These are phyloP conservation scores for Abscondita cerata DNA, from an alignment of 2,888 invertebrate genomes.

Conservation along the genomic window DNA sequence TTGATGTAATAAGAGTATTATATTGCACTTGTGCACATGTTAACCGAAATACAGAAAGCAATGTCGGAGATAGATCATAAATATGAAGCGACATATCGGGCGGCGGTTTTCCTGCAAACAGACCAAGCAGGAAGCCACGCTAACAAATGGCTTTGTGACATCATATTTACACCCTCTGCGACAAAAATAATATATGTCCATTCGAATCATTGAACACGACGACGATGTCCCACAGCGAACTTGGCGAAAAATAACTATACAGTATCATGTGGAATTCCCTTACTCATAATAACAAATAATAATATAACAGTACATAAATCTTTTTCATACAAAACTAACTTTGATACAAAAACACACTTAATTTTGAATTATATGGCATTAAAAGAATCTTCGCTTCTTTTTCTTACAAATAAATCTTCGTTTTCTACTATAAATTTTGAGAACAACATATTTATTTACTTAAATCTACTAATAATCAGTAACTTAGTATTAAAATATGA, in stretches of 20 bases:
- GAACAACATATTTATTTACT: not conserved
- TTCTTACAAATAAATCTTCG: not conserved
- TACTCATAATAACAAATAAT: conserved; percentile 35
- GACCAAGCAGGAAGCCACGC: conserved; percentile 54
- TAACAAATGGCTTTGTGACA: conserved; percentile 59
- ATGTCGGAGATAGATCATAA: conserved; percentile 47
- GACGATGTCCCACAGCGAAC: conserved; percentile 48
- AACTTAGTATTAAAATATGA: too few relatives aligned
- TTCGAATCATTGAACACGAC: conserved; percentile 58
- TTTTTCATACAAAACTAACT: conserved; percentile 12
- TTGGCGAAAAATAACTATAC: conserved; percentile 44
- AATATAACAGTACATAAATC: conserved; percentile 34
- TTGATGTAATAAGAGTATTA: conserved; percentile 9
- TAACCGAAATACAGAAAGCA: conserved; percentile 22
- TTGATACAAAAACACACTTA: conserved; percentile 6
- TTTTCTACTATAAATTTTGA: not conserved
- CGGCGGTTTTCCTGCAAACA: conserved; percentile 57
- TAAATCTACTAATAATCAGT: too few relatives aligned
- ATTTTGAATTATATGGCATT: not conserved
- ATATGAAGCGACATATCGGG: conserved; percentile 59
- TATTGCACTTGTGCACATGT: conserved; percentile 16
- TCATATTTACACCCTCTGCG: conserved; percentile 58
- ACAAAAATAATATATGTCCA: conserved; percentile 59
- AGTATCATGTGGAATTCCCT: conserved; percentile 29
- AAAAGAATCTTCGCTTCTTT: not conserved